Conservation (phyloP, 2,797 vertebrate species). For the Phyllotis vaccarum region DNA sequence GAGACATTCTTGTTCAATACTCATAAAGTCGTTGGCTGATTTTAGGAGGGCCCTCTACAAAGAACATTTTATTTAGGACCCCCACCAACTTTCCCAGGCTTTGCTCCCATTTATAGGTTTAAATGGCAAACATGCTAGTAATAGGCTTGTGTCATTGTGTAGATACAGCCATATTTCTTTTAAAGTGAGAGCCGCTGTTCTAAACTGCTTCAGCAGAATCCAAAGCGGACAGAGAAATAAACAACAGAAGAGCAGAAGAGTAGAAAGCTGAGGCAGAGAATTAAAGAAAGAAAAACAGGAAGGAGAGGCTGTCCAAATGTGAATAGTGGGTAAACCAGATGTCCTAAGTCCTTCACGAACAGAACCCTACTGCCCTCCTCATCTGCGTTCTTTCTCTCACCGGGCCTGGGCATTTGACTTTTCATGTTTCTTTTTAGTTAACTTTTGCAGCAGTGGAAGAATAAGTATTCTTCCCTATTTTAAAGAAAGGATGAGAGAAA, state of each 20-base stretch:
- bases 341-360: fast-evolving
- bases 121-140: background rate
- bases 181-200: background rate
- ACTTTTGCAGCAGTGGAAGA: background rate
- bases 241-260: background rate
- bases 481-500: background rate
- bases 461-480: background rate
- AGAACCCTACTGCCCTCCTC: background rate
- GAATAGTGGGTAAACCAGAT: no score
- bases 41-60: background rate
- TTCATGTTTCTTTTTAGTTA: background rate
- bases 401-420: background rate
- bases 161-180: background rate
- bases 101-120: background rate
- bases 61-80: background rate
- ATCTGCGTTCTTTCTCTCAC: background rate
- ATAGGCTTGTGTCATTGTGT: background rate
- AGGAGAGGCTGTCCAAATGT: fast-evolving
- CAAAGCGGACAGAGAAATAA: background rate
- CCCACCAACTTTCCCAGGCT: background rate
- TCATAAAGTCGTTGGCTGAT: background rate
- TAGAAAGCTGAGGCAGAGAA: background rate
- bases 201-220: background rate
- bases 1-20: background rate
- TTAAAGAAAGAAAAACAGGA: fast-evolving